These are phyloP conservation scores for Oeneis ivallda DNA, from an alignment of 2,888 invertebrate species.

Conservation along the genomic window DNA sequence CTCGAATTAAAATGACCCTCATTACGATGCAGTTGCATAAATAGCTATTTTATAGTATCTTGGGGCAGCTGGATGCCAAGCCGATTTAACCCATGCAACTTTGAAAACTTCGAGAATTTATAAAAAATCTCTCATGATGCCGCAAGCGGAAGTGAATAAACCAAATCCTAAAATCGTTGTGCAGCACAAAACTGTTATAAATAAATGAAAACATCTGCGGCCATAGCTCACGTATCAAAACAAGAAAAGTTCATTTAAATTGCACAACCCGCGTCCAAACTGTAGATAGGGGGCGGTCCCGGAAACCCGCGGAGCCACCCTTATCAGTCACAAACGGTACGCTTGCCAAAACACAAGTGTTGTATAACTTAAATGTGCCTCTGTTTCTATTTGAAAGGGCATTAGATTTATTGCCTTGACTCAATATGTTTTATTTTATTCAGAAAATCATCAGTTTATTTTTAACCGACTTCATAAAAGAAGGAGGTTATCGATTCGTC, in stretches of 20 bases:
- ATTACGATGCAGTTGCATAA: no score
- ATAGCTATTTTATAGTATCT: no score
- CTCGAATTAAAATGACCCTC: no score
- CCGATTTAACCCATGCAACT: no score
- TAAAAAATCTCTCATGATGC: no score
- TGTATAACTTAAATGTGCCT: slow-evolving; percentile 3
- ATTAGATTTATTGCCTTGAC: slow-evolving; percentile 7
- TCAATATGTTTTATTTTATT: not conserved
- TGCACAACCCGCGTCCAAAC: slow-evolving; percentile 23
- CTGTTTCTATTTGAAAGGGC: not conserved
- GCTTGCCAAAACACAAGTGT: slow-evolving; percentile 17
- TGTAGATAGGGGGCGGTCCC: not conserved
- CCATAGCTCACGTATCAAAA: not conserved
- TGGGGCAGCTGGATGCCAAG: no score
- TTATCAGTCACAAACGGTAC: slow-evolving; percentile 15
- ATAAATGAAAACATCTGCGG: not conserved
- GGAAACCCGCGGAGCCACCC: slow-evolving; percentile 15
- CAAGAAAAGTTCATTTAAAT: slow-evolving; percentile 18
- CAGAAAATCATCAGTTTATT: no score
- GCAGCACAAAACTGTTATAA: not conserved
- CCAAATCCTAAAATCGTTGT: not conserved
- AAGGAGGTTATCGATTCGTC: no score
- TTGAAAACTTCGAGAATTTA: no score
- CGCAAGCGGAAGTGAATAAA: not conserved
- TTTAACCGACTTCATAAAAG: no score